A percentile compares a stretch with the other conserved stretches of the same genome.
Evolutionary conservation across 2,797 vertebrate species (phyloP).

Genomic region (Oceanodroma leucorhoa): DNA sequence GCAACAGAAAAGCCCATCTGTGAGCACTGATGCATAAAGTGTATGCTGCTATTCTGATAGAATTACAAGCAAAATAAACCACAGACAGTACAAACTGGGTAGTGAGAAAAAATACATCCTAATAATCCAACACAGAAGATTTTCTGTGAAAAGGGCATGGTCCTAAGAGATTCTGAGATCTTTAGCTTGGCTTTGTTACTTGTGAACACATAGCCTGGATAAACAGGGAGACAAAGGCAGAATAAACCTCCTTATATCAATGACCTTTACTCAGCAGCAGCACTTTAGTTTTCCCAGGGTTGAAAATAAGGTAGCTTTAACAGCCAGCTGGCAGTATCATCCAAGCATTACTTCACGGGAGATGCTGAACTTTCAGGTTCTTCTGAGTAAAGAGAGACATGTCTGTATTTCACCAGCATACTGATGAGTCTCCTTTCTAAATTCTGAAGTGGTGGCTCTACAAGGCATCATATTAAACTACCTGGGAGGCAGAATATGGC

Average conservation of each 20-base stretch:
- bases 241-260: slow-evolving; percentile 11
- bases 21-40: not conserved
- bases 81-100: not conserved
- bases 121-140: not conserved
- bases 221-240: slow-evolving; percentile 17
- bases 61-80: not conserved
- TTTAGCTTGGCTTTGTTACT: not conserved
- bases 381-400: slow-evolving; percentile 38
- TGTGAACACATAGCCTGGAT: not conserved
- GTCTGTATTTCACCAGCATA: slow-evolving; percentile 60
- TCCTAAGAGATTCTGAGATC: not conserved
- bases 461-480: slow-evolving; percentile 52
- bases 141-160: not conserved
- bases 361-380: slow-evolving; percentile 62
- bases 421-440: slow-evolving; percentile 53
- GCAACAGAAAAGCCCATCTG: not conserved
- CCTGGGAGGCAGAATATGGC: slow-evolving; percentile 43
- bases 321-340: slow-evolving; percentile 39
- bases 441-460: slow-evolving; percentile 38
- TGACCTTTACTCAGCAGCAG: slow-evolving; percentile 39
- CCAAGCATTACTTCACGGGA: slow-evolving; percentile 49
- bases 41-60: not conserved
- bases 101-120: not conserved
- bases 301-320: slow-evolving; percentile 35
- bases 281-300: slow-evolving; percentile 21